Conservation (phyloP, 2,113 vertebrate genomes). For the Tamias sibiricus region DNA sequence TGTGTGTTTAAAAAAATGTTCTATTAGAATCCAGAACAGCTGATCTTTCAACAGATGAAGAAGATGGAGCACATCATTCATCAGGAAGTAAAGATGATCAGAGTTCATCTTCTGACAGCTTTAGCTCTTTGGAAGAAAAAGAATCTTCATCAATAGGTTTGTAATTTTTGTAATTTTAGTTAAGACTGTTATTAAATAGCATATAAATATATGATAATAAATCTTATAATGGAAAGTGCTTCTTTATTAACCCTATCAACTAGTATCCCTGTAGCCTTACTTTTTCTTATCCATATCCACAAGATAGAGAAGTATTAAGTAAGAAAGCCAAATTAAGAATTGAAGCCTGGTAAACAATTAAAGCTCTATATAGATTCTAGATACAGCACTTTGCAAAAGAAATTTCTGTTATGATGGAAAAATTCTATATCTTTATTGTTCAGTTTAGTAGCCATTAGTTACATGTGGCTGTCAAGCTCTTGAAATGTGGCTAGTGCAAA, state of each 20-base stretch:
- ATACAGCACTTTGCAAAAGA: not conserved
- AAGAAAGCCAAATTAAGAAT: not conserved
- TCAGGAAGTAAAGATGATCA: constrained; percentile 14
- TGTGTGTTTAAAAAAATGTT: not conserved
- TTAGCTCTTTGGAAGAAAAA: constrained; percentile 55
- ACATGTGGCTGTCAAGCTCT: not conserved
- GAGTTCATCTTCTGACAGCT: constrained; percentile 1
- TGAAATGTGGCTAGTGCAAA: not conserved
- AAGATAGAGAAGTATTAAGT: not conserved
- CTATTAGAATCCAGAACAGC: constrained; percentile 16
- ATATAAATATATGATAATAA: too few species aligned
- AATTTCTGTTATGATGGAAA: not conserved
- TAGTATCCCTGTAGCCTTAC: not conserved
- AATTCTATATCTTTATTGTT: not conserved
- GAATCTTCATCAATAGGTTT: constrained; percentile 66
- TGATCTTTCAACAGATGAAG: constrained; percentile 54
- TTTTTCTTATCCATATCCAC: not conserved
- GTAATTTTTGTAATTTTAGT: constrained; percentile 25
- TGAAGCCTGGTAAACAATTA: not conserved
- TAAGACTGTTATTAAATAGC: not conserved
- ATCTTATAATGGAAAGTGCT: not conserved
- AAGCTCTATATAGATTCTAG: not conserved
- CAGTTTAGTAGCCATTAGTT: not conserved
- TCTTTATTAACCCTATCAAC: not conserved
- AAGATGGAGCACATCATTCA: constrained; percentile 8